These are phyloP conservation scores for Aviceda subcristata DNA, from an alignment of 2,113 vertebrate genomes.

Conservation along the genomic window DNA sequence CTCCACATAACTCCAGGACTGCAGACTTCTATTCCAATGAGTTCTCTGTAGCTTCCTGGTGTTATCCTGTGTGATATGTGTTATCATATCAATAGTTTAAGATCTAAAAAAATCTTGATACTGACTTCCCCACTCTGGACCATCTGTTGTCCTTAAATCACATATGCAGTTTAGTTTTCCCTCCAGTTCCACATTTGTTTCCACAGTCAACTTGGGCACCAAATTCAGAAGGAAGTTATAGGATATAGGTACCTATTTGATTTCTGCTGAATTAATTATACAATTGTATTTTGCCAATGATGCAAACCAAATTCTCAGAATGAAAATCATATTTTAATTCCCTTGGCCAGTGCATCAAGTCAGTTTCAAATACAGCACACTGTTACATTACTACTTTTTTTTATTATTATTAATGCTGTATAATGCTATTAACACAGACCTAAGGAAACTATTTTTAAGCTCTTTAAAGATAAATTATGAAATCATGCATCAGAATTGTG, in stretches of 20 bases:
- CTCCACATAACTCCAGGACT: neutral
- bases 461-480: neutral
- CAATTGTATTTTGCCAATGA: neutral
- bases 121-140: neutral
- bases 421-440: neutral
- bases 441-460: neutral
- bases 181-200: neutral
- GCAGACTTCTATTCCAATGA: neutral
- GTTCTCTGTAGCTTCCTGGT: neutral
- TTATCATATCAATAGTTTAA: slow-evolving; percentile 26
- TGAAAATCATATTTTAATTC: neutral
- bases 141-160: slow-evolving; percentile 46
- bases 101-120: slow-evolving; percentile 18
- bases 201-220: neutral
- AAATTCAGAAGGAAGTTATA: neutral
- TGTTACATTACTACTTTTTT: neutral
- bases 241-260: neutral
- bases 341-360: neutral
- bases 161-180: neutral
- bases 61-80: neutral
- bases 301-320: neutral
- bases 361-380: neutral
- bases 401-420: neutral
- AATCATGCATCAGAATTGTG: neutral
- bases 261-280: neutral